Evolutionary conservation across 2,888 invertebrate species (phyloP), one percentile per base, ranked within the genome.

Genomic region (Clivina fossor): DNA sequence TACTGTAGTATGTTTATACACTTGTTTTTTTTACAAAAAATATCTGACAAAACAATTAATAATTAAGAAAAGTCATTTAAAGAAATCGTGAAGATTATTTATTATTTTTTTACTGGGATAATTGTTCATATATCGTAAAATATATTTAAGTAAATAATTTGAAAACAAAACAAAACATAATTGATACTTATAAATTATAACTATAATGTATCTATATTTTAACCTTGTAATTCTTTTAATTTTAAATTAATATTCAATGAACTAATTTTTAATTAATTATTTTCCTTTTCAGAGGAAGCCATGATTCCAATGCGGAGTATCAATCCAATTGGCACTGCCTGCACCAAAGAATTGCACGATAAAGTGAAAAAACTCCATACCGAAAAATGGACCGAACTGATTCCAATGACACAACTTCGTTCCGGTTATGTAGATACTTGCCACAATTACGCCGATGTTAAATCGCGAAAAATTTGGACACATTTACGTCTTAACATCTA

Each of bases 401-500:
- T 83, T 4, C 78, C 80, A 1, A 73, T 76, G 68, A 78, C 79
- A 5, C 69, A 72, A 20, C 70, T 84, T 9, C 69, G 72, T 48
- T 74, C 83, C 1, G 84, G 83, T 8, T 79, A 79, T 64, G 74
- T 76, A 53, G 78, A 78, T n/a, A 81, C 80, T 1, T 76, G 82
- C 60, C 76, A 77, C 61, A 82, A 81, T 66, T 82, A 75, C 63
- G 79, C 81, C 63, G 74, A 77, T 74, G 75, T 80, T 1, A 62
- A 76, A 0, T 77, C 74, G 50, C 76, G 77, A 38, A 76, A 79
- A 46, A 69, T 73, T 0, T 82, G 76, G 73, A 82, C 82, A 1
- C 82, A 83, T 62, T 69, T 84, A 3, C 74, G 83, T 3, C 69
- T 84, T 3, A 84, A 84, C 63, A 78, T 83, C 9, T 83, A 74